These are phyloP conservation scores for Orientallactaga bullata DNA, from an alignment of 2,113 vertebrate genomes.

Conservation along the genomic window DNA sequence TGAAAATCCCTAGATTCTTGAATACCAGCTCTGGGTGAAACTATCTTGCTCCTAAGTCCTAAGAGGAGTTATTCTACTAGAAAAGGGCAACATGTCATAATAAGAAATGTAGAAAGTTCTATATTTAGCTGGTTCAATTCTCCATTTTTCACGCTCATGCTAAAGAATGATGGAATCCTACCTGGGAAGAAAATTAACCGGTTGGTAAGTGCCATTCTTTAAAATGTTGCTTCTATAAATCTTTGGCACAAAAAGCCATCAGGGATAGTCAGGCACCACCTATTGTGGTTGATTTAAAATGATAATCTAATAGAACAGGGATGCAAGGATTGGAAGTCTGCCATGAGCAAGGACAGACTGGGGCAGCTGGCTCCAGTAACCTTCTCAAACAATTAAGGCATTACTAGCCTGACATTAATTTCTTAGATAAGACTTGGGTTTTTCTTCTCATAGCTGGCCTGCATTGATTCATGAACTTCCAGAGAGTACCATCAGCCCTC, in stretches of 20 bases:
- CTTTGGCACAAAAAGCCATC: not conserved
- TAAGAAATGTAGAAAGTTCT: constrained; percentile 27
- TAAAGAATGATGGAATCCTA: constrained; percentile 58
- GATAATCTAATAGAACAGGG: not conserved
- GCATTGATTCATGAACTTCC: not conserved
- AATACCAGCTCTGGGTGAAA: not conserved
- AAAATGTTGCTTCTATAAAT: constrained; percentile 57
- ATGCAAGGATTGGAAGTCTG: not conserved
- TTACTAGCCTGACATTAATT: not conserved
- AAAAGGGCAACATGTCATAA: not conserved
- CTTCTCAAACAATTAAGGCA: not conserved
- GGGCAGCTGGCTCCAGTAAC: not conserved
- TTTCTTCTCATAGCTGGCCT: not conserved
- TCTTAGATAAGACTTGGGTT: not conserved
- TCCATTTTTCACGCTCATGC: not conserved
- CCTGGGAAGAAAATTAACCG: constrained; percentile 67
- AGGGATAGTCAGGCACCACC: not conserved
- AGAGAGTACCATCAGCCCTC: not conserved
- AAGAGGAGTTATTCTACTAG: not conserved
- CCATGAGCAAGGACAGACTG: not conserved
- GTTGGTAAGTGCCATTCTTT: constrained; percentile 58
- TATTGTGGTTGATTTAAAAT: constrained; percentile 34
- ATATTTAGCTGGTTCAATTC: constrained; percentile 25
- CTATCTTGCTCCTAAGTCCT: not conserved
- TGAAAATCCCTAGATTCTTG: not conserved